Evolutionary conservation across 2,888 invertebrate genomes (phyloP).

Genomic region (Himalopsyche tibetana): DNA sequence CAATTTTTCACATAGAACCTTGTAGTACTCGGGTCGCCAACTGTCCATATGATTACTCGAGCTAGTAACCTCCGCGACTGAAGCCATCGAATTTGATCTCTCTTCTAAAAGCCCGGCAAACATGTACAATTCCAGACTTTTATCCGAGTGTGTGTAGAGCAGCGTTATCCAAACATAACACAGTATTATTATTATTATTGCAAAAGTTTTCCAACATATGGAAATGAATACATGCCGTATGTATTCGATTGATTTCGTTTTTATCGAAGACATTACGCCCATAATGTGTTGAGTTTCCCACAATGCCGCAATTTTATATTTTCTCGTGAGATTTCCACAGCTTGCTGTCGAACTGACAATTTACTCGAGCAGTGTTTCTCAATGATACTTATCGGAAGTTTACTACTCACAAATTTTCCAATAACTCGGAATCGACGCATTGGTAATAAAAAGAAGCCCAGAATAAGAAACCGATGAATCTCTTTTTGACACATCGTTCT

Average conservation of each 20-base stretch:
- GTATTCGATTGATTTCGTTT: slow-evolving; percentile 38
- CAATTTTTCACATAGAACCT: too few relatives aligned
- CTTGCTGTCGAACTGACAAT: slow-evolving; percentile 4
- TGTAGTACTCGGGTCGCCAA: too few relatives aligned
- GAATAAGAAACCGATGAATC: too few relatives aligned
- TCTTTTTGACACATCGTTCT: too few relatives aligned
- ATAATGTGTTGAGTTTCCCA: slow-evolving; percentile 32
- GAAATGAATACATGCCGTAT: not conserved
- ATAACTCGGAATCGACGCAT: too few relatives aligned
- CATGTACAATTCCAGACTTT: too few relatives aligned
- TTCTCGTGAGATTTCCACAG: slow-evolving; percentile 22
- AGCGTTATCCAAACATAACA: not conserved
- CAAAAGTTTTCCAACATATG: slow-evolving; percentile 28
- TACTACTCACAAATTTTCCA: too few relatives aligned
- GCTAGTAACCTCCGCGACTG: too few relatives aligned
- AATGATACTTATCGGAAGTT: not conserved
- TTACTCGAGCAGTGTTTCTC: slow-evolving; percentile 21
- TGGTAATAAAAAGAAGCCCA: too few relatives aligned
- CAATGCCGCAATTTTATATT: slow-evolving; percentile 2
- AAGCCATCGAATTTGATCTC: too few relatives aligned
- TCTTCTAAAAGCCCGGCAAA: too few relatives aligned
- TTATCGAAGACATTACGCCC: slow-evolving; percentile 43
- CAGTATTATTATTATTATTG: not conserved
- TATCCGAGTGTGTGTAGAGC: not conserved
- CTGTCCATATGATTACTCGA: too few relatives aligned